Evolutionary conservation across 2,888 invertebrate genomes (phyloP), one percentile per base, ranked within the genome.

Genomic region (Bombyx huttoni): DNA sequence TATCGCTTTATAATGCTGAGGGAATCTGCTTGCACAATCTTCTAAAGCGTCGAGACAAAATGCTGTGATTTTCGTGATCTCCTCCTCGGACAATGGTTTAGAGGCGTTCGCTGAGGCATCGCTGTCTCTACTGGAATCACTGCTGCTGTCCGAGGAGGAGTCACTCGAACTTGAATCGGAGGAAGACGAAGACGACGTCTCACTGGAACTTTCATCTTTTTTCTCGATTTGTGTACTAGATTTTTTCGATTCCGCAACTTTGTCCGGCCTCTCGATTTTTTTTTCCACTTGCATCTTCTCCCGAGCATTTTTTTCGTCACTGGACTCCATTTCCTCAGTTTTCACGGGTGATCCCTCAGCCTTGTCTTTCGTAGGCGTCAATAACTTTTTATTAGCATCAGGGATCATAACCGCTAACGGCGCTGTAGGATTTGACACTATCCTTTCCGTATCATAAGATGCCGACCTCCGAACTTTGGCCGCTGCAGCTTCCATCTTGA

Each of bases 1-100:
- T 51, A 97, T 90, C 0, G 97, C 95, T 82, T 98, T 98, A 76
- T 97, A 98, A 79, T 98, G 97, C 63, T 96, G 95, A 0, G 96
- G 93, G 73, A 97, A 96, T 49, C 98, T 90, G 49, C 92, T 90
- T 8, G 96, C 91, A 68, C 98, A 98, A 66, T 96, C 93, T 79
- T 95, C 94, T 58, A 98, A 81, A 35, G 96, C 96, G 67, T 91
- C 90, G 13, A 96, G 78, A 68, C 96, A 96, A 46, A 90, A 89
- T 35, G 90, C 78, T 40, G 94, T 91, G 51, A 95, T 88, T 58
- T 82, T 83, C 64, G 89, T 86, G n/a, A 90, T 89, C 69, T 91
- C 90, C 49, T 88, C 89, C 9, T 89, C 88, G 0, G 82, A 70
- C 59, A 90, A 68, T n/a, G 75, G 68, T 62, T 77, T 83, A 3